These are phyloP conservation scores for Pelusios castaneus DNA, from an alignment of 2,113 vertebrate species.

Conservation along the genomic window DNA sequence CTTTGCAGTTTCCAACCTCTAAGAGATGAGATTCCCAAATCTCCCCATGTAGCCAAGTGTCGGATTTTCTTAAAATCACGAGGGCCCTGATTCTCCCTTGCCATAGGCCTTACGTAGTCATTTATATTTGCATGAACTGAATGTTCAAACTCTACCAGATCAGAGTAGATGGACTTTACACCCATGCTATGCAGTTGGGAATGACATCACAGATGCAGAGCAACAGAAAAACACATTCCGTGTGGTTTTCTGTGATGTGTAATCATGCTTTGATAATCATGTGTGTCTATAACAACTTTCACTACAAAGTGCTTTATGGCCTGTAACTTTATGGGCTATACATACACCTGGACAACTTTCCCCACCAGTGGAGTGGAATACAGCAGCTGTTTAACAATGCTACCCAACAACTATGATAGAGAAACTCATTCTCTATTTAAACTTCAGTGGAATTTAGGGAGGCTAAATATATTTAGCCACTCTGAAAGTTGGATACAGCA, in stretches of 20 bases:
- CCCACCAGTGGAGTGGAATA: neutral
- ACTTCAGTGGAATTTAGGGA: neutral
- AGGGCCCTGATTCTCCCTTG: neutral
- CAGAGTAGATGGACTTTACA: neutral
- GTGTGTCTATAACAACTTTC: neutral
- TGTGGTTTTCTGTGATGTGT: neutral
- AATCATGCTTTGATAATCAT: neutral
- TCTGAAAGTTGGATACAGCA: neutral
- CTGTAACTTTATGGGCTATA: neutral
- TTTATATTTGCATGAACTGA: neutral
- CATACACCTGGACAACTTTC: neutral
- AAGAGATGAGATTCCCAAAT: neutral
- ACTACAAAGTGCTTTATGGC: neutral
- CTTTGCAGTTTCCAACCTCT: neutral
- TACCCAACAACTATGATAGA: neutral
- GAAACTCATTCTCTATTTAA: neutral
- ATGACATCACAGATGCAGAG: neutral
- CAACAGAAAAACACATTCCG: neutral
- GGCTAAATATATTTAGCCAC: neutral
- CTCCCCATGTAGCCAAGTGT: neutral
- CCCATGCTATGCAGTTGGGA: neutral
- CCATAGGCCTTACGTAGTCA: neutral
- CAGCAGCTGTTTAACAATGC: neutral
- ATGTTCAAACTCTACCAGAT: neutral
- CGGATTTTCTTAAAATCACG: neutral